Evolutionary conservation across 2,888 invertebrate genomes (phyloP), one percentile per base, ranked within the genome.

Genomic region (Drosophila tripunctata): DNA sequence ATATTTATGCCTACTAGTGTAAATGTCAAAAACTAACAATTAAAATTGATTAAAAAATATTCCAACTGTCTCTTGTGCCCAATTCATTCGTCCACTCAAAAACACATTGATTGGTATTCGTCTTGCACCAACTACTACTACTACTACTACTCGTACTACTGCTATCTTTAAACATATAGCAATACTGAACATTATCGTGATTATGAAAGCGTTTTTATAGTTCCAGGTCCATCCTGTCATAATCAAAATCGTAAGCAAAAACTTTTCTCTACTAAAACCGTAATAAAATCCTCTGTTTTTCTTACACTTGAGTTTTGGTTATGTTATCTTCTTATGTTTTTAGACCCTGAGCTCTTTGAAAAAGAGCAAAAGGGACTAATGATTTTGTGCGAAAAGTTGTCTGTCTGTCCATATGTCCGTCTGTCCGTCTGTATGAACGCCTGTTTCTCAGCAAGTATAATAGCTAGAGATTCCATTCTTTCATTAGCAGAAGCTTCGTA

Each of bases 131-230:
- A 72, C 69, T 61, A 51, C 54, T 45, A 40, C 33, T 56, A 54
- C 33, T 63, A 36, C 22, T 40, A 33, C 57, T 21, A 41, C 51
- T 57, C 21, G 38, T 64, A 52, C 52, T 40, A 24, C 57, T 19
- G 38, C 41, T 62, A 38, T 40, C 24, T 4, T 10, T 45, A 31
- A 12, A 27, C n/a, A 27, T 38, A 60, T 75, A 91, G 91, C 92
- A 93, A 93, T 92, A 92, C 93, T 91, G 93, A 93, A 91, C 92
- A 93, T 90, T 93, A 93, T 92, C 93, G 94, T 93, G 94, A 94
- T 93, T 94, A 94, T 93, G 94, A 94, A 93, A 94, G 94, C 92
- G 94, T 94, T 92, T 94, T 94, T 94, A 94, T 94, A 93, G 94
- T 94, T 92, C 93, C 93, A 92, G 93, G 93, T 92, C 93, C 93